phyloP scores from a whole-genome alignment of 92 coral and sea anemone genomes.

The Scolanthus callimorphus region DNA sequence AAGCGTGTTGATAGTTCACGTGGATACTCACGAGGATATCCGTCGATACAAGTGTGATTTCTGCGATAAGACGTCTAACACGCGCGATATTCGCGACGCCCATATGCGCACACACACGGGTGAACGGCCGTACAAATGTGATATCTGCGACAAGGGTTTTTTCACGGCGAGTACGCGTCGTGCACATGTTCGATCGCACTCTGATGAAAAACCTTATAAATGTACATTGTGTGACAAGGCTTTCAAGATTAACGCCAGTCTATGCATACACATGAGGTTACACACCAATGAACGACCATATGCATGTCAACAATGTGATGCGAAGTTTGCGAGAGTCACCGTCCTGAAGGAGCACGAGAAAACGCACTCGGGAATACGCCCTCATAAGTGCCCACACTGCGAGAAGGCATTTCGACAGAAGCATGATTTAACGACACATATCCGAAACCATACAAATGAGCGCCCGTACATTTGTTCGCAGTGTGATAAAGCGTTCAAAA shows the following conservation, averaged over 20 bases:
- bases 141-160: neutral
- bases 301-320: conserved; percentile 7
- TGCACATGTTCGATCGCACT: neutral
- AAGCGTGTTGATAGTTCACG: neutral
- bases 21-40: neutral
- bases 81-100: neutral
- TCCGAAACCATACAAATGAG: neutral
- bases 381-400: neutral
- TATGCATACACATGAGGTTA: neutral
- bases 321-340: neutral
- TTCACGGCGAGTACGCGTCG: neutral
- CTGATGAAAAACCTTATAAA: conserved; percentile 1
- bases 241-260: neutral
- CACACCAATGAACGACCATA: neutral
- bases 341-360: neutral
- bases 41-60: neutral
- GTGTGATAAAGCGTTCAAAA: too few relatives aligned
- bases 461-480: too few relatives aligned
- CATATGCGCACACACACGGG: neutral
- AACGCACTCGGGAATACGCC: neutral
- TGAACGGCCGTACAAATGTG: conserved; percentile 7
- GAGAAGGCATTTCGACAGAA: neutral
- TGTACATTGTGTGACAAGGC: conserved; percentile 6
- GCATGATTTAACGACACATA: neutral
- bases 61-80: neutral